These are phyloP conservation scores for Hermodice carunculata DNA, from an alignment of 2,888 invertebrate species.

Conservation along the genomic window DNA sequence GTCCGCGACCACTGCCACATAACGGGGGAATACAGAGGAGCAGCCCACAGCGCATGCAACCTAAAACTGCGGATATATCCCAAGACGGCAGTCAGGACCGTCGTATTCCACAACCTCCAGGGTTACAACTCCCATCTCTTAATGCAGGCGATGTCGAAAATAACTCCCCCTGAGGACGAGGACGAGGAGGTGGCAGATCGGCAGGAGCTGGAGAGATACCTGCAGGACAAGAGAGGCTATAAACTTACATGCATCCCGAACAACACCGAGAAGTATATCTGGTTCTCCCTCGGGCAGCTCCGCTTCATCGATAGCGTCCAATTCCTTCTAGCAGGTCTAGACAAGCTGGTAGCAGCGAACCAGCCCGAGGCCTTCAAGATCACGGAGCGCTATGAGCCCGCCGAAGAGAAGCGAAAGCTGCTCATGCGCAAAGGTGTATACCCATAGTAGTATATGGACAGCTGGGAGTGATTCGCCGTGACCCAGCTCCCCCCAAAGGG, in stretches of 20 bases:
- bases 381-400: background rate
- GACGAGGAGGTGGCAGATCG: no score
- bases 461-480: background rate
- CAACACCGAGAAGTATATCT: slow-evolving; percentile 40
- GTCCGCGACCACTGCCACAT: slow-evolving; percentile 31
- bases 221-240: no score
- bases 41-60: slow-evolving; percentile 26
- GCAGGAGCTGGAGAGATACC: no score
- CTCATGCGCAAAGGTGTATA: background rate
- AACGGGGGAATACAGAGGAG: slow-evolving; percentile 29
- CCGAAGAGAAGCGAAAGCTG: slow-evolving; percentile 10
- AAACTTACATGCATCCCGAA: slow-evolving; percentile 31
- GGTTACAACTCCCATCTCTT: slow-evolving; percentile 15
- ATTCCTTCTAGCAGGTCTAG: slow-evolving; percentile 25
- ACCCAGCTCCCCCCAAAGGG: background rate
- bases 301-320: no score
- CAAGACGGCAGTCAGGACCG: background rate
- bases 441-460: background rate
- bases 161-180: no score
- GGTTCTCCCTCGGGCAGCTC: no score
- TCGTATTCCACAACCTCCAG: slow-evolving; percentile 17
- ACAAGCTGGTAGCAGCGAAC: no score
- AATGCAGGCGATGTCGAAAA: slow-evolving; percentile 7
- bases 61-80: background rate
- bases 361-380: slow-evolving; percentile 15